Evolutionary conservation across 1,140 invertebrate species (phyloP).

Genomic region (Drosophila tani): DNA sequence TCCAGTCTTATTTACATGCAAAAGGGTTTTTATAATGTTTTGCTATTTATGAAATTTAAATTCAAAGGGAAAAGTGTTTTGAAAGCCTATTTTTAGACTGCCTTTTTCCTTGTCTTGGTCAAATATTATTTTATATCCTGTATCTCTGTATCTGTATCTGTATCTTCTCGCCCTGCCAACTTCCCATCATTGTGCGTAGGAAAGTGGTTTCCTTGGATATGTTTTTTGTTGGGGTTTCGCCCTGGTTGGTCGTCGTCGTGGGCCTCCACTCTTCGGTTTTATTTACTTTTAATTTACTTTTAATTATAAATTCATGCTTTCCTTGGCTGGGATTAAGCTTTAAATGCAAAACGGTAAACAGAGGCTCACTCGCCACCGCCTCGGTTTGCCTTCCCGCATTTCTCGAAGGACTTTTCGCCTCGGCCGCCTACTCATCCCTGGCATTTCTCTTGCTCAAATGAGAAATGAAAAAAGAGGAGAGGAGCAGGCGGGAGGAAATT

Average conservation of each 20-base stretch:
- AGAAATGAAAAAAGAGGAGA: slow-evolving; percentile 12
- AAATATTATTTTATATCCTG: slow-evolving; percentile 34
- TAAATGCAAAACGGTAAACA: slow-evolving; percentile 79
- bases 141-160: background rate
- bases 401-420: slow-evolving; percentile 28
- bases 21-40: background rate
- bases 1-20: background rate
- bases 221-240: slow-evolving; percentile 5
- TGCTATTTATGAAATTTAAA: slow-evolving; percentile 1
- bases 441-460: slow-evolving; percentile 26
- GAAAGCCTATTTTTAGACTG: background rate
- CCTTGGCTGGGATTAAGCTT: slow-evolving; percentile 78
- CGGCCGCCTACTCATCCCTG: slow-evolving; percentile 4
- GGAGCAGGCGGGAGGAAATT: slow-evolving; percentile 20
- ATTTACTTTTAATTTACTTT: slow-evolving; percentile 84
- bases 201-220: slow-evolving; percentile 26
- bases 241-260: background rate
- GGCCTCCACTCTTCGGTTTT: slow-evolving; percentile 56
- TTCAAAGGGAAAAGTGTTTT: background rate
- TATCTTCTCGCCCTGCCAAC: background rate
- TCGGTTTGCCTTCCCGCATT: background rate
- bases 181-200: slow-evolving; percentile 24
- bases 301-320: slow-evolving; percentile 82
- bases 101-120: slow-evolving; percentile 6
- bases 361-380: slow-evolving; percentile 1